phyloP scores from a whole-genome alignment of 1,140 invertebrate species.

The Onthophagus taurus region DNA sequence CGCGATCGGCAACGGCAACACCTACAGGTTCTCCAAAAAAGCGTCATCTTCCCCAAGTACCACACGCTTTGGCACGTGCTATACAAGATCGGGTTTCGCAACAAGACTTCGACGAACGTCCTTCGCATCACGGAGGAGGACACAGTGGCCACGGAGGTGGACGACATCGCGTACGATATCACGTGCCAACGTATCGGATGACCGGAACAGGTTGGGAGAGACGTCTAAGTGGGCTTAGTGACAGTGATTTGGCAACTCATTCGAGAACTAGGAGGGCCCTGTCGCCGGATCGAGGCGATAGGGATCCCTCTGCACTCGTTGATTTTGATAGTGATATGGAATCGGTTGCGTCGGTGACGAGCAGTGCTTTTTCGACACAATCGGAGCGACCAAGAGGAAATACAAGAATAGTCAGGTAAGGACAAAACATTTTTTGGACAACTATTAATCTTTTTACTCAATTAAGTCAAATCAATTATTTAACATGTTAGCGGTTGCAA shows the following conservation, averaged over 20 bases:
- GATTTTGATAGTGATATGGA: conserved; percentile 83
- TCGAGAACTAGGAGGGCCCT: conserved; percentile 46
- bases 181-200: conserved; percentile 57
- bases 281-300: conserved; percentile 40
- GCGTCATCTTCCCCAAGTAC: conserved; percentile 88
- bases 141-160: conserved; percentile 18
- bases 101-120: conserved; percentile 80
- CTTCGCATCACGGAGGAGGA: conserved; percentile 45
- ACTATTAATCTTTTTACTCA: too few relatives aligned
- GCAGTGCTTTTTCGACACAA: conserved; percentile 86
- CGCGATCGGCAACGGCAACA: conserved; percentile 81
- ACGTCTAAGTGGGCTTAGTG: conserved; percentile 69
- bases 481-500: too few relatives aligned
- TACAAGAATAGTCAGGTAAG: conserved; percentile 60
- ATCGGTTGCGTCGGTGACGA: conserved; percentile 75
- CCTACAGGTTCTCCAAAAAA: conserved; percentile 92
- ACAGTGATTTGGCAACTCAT: conserved; percentile 65
- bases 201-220: conserved; percentile 64
- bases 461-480: too few relatives aligned
- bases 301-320: conserved; percentile 56
- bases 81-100: conserved; percentile 62
- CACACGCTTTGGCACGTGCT: conserved; percentile 50
- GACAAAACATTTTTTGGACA: conserved; percentile 15
- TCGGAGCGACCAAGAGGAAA: conserved; percentile 69
- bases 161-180: conserved; percentile 11